Evolutionary conservation across 37 sponge, comb jelly and placozoan genomes (phyloP), one percentile per base, ranked within the genome.

Genomic region (Hexactinellida sp.): DNA sequence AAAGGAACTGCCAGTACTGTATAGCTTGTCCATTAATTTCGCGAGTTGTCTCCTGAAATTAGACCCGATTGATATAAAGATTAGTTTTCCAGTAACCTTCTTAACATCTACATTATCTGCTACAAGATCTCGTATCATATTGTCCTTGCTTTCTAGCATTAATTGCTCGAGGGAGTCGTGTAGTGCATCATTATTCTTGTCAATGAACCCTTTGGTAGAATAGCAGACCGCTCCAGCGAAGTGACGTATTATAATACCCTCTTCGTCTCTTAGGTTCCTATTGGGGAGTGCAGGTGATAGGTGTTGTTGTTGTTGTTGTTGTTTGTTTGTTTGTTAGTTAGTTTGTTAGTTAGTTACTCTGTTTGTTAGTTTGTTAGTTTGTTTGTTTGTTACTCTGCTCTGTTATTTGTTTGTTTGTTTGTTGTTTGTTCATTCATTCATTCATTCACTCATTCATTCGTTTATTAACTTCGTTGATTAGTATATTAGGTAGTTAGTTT

Each of bases 161-260:
- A 92, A 83, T 85, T 89, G 91, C 87, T 94, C 95, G 84, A 97
- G 87, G 82, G 88, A 90, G 54, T 90, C 89, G 85, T 97, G 98
- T 0, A 97, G 91, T 13, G 94, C 90, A 76, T 97, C 95, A 83
- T 94, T 94, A 89, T 97, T 97, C 89, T 94, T 94, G 85, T 94
- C 98, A 55, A 97, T 37, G 82, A 95, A 97, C 0, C 88, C 92
- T 51, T 89, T 93, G 9, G 93, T 93, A 36, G 85, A 54, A 88
- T 97, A 97, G 91, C 98, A 97, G 55, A 97, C 98, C 54, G 98
- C 98, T 0, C 98, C 98, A 36, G 98, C 98, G 82, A 93, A 97
- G 85, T 97, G 98, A 1, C 98, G 85, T 34, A 97, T 55, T 1
- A 97, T 90, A 84, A 97, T 92, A 0, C 94, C 98, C 55, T 97